phyloP scores from a whole-genome alignment of 2,888 invertebrate genomes.

The Papilio demoleus region DNA sequence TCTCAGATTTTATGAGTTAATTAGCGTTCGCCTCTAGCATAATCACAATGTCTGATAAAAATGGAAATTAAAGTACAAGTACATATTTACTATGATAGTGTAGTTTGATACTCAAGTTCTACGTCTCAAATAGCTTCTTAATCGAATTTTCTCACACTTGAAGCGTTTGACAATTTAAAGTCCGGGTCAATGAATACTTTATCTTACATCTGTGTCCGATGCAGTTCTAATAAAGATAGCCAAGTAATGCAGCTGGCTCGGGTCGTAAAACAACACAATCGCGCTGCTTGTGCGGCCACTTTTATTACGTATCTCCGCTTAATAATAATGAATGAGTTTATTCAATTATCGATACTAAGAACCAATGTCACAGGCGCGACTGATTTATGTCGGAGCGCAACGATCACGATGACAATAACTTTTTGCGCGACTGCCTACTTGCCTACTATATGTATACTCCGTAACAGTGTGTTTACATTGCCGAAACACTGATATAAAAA shows the following conservation, averaged over 20 bases:
- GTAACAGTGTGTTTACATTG: neutral
- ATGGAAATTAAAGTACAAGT: neutral
- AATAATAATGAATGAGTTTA: constrained; percentile 78
- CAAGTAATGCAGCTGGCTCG: constrained; percentile 73
- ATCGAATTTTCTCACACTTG: constrained; percentile 36
- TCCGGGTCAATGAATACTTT: constrained; percentile 48
- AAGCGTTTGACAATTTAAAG: constrained; percentile 36
- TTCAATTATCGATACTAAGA: constrained; percentile 78
- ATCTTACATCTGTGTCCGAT: constrained; percentile 60
- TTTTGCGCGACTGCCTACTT: constrained; percentile 32
- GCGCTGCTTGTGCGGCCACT: constrained; percentile 66
- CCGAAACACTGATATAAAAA: neutral
- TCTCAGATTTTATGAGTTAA: neutral
- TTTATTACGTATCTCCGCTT: constrained; percentile 65
- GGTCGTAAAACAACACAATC: constrained; percentile 77
- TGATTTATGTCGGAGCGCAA: constrained; percentile 62
- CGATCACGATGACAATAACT: constrained; percentile 40
- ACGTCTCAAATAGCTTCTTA: constrained; percentile 13
- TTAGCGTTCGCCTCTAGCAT: neutral
- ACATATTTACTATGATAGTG: neutral
- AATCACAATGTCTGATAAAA: neutral
- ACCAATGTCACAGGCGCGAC: constrained; percentile 70
- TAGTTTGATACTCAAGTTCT: neutral
- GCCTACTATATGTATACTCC: neutral
- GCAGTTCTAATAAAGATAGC: constrained; percentile 71